Evolutionary conservation across 2,797 vertebrate species (phyloP), one percentile per base, ranked within the genome.

Genomic region (Ptychadena robeensis): DNA sequence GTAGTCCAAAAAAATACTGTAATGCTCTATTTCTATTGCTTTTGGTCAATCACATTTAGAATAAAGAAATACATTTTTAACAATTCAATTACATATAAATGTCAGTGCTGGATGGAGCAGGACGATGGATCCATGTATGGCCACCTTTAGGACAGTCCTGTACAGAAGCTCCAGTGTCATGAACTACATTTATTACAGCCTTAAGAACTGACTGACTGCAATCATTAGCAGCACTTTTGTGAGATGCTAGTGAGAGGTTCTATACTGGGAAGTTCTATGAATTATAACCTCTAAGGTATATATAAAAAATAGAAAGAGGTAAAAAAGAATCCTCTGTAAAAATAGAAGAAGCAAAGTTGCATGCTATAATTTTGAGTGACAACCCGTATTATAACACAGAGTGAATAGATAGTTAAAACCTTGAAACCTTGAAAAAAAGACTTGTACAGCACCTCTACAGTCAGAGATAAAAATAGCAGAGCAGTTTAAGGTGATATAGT

Each of bases 351-450:
- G 79, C 6, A 80, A 72, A 48, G 79, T 66, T 81, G 59, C 61
- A 72, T 64, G 79, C 79, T 71, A 44, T 81, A 81, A 81, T 81
- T 73, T 73, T 81, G 69, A 81, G 57, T 81, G 79, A 81, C 79
- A 73, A 81, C 57, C 69, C 63, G 15, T 65, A 81, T 73, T 81
- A 61, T 53, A 81, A 69, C 69, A 81, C n/a, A 64, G 59, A 61
- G 70, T 37, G 69, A 81, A 73, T 64, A 73, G 61, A 27, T 35
- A 59, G 37, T 73, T 65, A 37, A 73, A 73, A 27, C 38, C 35
- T 73, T 48, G 28, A 25, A n/a, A n/a, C n/a, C 69, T 73, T 34
- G 57, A 53, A 35, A 38, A 73, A 81, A 73, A 63, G 28, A 66
- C 79, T 81, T 67, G 75, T 68, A 64, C 75, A 78, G 57, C 78